These are phyloP conservation scores for Characodon lateralis DNA, from an alignment of 2,797 vertebrate genomes.

Conservation along the genomic window DNA sequence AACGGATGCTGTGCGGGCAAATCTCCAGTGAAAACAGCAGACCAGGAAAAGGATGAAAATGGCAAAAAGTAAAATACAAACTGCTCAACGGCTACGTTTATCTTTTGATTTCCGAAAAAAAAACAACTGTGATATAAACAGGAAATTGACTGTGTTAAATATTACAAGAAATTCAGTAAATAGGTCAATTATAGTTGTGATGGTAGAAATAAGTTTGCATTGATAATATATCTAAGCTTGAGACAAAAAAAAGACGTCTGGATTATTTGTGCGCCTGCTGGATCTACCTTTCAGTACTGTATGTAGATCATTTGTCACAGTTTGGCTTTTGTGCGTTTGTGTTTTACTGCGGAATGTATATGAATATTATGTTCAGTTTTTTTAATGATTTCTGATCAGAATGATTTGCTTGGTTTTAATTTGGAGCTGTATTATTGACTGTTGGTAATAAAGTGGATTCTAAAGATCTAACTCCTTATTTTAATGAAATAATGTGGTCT, in stretches of 20 bases:
- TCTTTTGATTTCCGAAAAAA: background rate
- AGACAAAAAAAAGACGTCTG: background rate
- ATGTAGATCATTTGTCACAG: constrained; percentile 45
- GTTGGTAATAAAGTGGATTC: constrained; percentile 69
- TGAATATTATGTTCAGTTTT: constrained; percentile 34
- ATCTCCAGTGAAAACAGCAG: constrained; percentile 22
- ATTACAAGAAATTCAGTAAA: background rate
- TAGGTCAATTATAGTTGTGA: background rate
- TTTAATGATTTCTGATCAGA: constrained; percentile 28
- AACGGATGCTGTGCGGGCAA: constrained; percentile 36
- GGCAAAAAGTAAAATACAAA: background rate
- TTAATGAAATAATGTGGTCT: background rate
- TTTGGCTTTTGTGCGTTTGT: constrained; percentile 49
- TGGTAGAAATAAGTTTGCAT: background rate
- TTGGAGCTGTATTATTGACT: constrained; percentile 60
- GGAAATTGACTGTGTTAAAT: background rate
- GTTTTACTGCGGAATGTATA: constrained; percentile 69
- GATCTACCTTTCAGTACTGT: constrained; percentile 7
- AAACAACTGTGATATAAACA: background rate
- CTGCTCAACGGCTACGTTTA: background rate
- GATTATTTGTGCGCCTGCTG: background rate
- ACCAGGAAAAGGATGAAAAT: background rate
- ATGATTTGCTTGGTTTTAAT: constrained; percentile 52
- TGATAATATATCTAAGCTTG: background rate
- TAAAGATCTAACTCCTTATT: constrained; percentile 17